Percentiles rank a stretch among this genome's conserved stretches.
Conservation (phyloP, 2,888 invertebrate genomes). For the Eupithecia vulgata region DNA sequence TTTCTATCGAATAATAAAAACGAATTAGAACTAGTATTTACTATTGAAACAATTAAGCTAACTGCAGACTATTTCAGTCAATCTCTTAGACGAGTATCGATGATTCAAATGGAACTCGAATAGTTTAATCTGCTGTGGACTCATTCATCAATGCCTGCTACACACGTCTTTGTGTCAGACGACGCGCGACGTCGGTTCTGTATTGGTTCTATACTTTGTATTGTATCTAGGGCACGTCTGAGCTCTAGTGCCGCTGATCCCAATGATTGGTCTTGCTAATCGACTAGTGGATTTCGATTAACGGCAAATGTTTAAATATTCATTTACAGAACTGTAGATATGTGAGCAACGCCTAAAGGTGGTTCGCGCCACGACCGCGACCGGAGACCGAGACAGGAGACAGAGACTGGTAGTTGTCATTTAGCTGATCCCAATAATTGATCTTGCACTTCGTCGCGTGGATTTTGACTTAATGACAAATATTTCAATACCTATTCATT, state of each 20-base stretch:
- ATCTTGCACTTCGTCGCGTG: too few species aligned
- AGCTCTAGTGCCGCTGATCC: neutral
- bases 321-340: too few species aligned
- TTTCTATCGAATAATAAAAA: neutral
- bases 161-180: slow-evolving; percentile 15
- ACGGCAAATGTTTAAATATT: neutral
- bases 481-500: too few species aligned
- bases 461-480: too few species aligned
- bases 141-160: slow-evolving; percentile 25
- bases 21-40: too few species aligned
- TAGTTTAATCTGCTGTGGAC: slow-evolving; percentile 12
- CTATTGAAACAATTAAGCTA: too few species aligned
- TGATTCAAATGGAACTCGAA: neutral
- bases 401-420: too few species aligned
- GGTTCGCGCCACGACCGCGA: too few species aligned
- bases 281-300: neutral
- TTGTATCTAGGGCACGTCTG: slow-evolving; percentile 8
- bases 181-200: slow-evolving; percentile 10
- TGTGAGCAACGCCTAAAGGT: too few species aligned
- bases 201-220: slow-evolving; percentile 1
- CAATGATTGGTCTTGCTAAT: slow-evolving; percentile 1
- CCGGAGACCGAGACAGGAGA: too few species aligned
- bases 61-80: too few species aligned
- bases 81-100: neutral
- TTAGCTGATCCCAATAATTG: too few species aligned